Conservation (phyloP, 2,797 vertebrate genomes). For the Poeciliopsis presidionis region DNA sequence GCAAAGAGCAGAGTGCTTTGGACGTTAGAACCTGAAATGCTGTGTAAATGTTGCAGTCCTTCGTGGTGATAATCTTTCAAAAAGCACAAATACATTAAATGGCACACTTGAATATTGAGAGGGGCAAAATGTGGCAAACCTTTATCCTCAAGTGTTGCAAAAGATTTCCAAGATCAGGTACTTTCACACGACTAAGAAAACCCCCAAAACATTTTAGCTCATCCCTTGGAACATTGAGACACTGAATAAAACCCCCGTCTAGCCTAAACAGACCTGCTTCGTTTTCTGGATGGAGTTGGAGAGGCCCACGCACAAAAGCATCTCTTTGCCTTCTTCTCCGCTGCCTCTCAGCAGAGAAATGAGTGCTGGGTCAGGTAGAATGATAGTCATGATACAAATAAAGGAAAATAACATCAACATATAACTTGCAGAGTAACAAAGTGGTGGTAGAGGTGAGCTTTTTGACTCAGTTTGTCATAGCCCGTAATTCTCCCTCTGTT, state of each 20-base stretch:
- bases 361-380: slow-evolving; percentile 52
- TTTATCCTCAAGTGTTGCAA: slow-evolving; percentile 69
- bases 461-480: slow-evolving; percentile 77
- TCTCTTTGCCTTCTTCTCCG: slow-evolving; percentile 72
- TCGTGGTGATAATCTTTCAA: slow-evolving; percentile 78
- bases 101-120: slow-evolving; percentile 77
- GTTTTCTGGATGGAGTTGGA: slow-evolving; percentile 21
- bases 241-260: not conserved
- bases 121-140: slow-evolving; percentile 54
- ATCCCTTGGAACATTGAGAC: not conserved
- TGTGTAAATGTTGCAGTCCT: slow-evolving; percentile 81
- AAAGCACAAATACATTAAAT: slow-evolving; percentile 78
- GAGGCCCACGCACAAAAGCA: slow-evolving; percentile 60
- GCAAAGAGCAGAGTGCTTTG: slow-evolving; percentile 46
- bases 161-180: slow-evolving; percentile 61
- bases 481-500: slow-evolving; percentile 54
- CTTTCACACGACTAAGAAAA: not conserved
- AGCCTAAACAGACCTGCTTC: slow-evolving; percentile 25
- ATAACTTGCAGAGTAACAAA: slow-evolving; percentile 76
- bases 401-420: slow-evolving; percentile 60
- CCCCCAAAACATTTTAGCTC: not conserved
- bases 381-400: slow-evolving; percentile 44
- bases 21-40: slow-evolving; percentile 75
- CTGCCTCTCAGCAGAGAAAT: slow-evolving; percentile 48
- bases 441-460: slow-evolving; percentile 74